Evolutionary conservation across 2,888 invertebrate genomes (phyloP).

Genomic region (Leptinotarsa peninsularis): DNA sequence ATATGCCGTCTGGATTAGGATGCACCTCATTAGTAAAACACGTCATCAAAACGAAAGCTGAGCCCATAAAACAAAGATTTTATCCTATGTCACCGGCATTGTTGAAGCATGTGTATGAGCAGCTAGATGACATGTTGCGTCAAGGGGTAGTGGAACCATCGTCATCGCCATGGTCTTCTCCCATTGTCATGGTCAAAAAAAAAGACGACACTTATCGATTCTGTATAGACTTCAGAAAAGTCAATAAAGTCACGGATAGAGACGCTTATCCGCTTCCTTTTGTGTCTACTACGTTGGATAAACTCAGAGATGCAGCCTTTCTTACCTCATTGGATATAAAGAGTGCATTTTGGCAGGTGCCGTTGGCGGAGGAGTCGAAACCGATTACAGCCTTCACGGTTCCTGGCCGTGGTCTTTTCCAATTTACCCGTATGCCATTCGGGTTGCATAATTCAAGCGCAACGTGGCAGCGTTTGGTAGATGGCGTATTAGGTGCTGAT

Average conservation of each 20-base stretch:
- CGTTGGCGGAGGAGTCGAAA: not conserved
- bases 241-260: constrained; percentile 43
- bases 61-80: constrained; percentile 35
- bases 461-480: constrained; percentile 36
- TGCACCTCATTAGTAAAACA: constrained; percentile 30
- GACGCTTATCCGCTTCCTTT: constrained; percentile 44
- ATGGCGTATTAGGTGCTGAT: constrained; percentile 17
- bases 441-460: constrained; percentile 45
- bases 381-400: constrained; percentile 12
- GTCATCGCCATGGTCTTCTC: constrained; percentile 53
- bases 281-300: constrained; percentile 38
- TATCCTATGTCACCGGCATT: constrained; percentile 32
- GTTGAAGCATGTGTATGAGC: constrained; percentile 27
- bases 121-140: constrained; percentile 47
- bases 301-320: constrained; percentile 35
- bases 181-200: constrained; percentile 53
- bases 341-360: constrained; percentile 1
- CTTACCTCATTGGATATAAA: not conserved
- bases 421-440: constrained; percentile 46
- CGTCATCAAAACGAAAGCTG: constrained; percentile 24
- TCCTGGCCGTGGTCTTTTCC: constrained; percentile 25
- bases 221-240: constrained; percentile 46
- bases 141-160: constrained; percentile 49
- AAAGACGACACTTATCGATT: constrained; percentile 51
- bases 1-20: constrained; percentile 17